Evolutionary conservation across 2,888 invertebrate species (phyloP), one percentile per base, ranked within the genome.

Genomic region (Athetis lepigone): DNA sequence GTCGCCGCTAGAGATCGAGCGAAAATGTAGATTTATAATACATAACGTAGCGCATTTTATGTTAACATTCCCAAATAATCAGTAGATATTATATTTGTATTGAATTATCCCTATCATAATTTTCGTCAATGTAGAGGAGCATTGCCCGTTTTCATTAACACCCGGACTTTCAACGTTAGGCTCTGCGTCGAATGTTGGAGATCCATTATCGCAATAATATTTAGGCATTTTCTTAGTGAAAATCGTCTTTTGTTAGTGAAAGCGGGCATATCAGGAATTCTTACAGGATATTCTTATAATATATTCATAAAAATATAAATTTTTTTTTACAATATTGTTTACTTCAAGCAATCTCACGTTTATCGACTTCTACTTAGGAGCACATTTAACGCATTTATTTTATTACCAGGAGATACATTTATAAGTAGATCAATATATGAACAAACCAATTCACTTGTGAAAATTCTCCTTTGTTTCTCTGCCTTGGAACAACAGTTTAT

Each of bases 1-100:
- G 63, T 57, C 67, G 52, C 50, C 57, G 13, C 61, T 56, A 65
- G 60, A 65, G 60, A 21, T 51, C 60, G 46, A 29, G 25, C 21
- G 45, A 50, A 45, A 50, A 40, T 40, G 69, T 84, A 83, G 78
- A 59, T 39, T 69, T 70, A 67, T 49, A 62, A 59, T 62, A 69
- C 45, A 73, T 63, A 72, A 58, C 56, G 71, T 85, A 88, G 85
- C 79, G 87, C 86, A 87, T 89, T 88, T 89, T 88, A 83, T 84
- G 83, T 90, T 85, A 82, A 91, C 91, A 91, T 91, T 91, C 91
- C 91, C 84, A 79, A 81, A 76, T 84, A 79, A 81, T 80, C 66
- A 81, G 76, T 85, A 82, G 78, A 71, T 75, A 70, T 79, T 73
- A 80, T 72, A 81, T 81, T 75, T 75, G 75, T 78, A 79, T 82